phyloP scores from a whole-genome alignment of 2,888 invertebrate genomes.

The Drosophila meridionalis region DNA sequence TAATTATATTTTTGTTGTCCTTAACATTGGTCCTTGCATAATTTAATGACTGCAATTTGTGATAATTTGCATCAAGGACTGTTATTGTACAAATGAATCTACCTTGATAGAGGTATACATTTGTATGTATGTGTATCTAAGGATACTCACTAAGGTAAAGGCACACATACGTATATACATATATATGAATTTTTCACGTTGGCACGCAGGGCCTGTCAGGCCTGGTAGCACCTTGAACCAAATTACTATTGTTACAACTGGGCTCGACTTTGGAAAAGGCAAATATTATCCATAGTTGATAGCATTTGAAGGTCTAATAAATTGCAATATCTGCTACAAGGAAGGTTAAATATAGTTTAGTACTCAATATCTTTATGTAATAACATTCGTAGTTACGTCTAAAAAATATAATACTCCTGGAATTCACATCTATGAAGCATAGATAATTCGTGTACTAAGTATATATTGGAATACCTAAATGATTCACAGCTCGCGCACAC shows the following conservation, averaged over 20 bases:
- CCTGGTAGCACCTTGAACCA: slow-evolving; percentile 44
- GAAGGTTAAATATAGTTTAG: background rate
- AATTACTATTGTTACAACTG: slow-evolving; percentile 19
- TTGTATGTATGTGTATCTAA: background rate
- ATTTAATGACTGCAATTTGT: slow-evolving; percentile 15
- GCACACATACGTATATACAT: background rate
- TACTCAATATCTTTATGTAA: background rate
- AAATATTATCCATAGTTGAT: slow-evolving; percentile 1
- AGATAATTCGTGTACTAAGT: background rate
- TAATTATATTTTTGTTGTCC: background rate
- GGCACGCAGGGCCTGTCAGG: slow-evolving; percentile 17
- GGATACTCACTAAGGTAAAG: background rate
- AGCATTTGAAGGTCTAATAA: slow-evolving; percentile 27
- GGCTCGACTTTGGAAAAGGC: slow-evolving; percentile 24
- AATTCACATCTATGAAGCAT: background rate
- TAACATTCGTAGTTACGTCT: background rate
- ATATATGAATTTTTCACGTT: background rate
- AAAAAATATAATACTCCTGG: background rate
- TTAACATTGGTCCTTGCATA: background rate
- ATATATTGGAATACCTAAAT: background rate
- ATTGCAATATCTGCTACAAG: background rate
- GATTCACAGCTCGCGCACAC: slow-evolving; percentile 34
- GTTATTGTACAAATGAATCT: background rate
- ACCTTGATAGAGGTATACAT: background rate
- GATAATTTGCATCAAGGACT: slow-evolving; percentile 27